These are phyloP conservation scores for Iselma pallidipennis DNA, from an alignment of 2,888 invertebrate species.

Conservation along the genomic window DNA sequence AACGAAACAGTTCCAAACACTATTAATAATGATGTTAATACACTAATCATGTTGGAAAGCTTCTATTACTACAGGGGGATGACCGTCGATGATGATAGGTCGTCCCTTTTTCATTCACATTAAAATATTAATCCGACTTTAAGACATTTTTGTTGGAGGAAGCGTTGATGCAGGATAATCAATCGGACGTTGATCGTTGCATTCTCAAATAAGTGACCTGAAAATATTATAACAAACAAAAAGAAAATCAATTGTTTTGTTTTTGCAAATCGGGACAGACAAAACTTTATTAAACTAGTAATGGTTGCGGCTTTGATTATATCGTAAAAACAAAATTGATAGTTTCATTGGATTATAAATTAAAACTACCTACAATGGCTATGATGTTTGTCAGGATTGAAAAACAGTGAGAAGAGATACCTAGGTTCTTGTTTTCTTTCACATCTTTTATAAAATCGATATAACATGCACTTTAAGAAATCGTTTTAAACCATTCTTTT, in stretches of 20 bases:
- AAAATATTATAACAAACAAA: neutral
- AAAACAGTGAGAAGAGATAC: too few relatives aligned
- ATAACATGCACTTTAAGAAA: too few relatives aligned
- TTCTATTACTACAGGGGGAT: too few relatives aligned
- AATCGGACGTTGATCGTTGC: neutral
- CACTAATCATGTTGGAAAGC: neutral
- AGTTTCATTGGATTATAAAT: too few relatives aligned
- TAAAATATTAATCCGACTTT: neutral
- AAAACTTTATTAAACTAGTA: neutral
- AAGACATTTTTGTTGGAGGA: neutral
- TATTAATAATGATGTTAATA: neutral
- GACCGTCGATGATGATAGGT: too few relatives aligned
- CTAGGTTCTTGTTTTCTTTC: too few relatives aligned
- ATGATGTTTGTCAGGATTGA: too few relatives aligned
- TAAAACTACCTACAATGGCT: too few relatives aligned
- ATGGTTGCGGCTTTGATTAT: neutral
- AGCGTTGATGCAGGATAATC: neutral
- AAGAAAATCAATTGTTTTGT: neutral
- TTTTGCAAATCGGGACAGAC: neutral
- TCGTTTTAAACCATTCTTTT: too few relatives aligned
- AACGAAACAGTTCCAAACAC: conserved; percentile 1
- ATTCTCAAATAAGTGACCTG: neutral
- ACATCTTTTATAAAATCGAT: too few relatives aligned
- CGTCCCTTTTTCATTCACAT: neutral
- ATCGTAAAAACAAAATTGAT: too few relatives aligned